A percentile compares a stretch with the other conserved stretches of the same genome.
These are phyloP conservation scores for Myotis daubentonii DNA, from an alignment of 2,797 vertebrate genomes.

Conservation along the genomic window DNA sequence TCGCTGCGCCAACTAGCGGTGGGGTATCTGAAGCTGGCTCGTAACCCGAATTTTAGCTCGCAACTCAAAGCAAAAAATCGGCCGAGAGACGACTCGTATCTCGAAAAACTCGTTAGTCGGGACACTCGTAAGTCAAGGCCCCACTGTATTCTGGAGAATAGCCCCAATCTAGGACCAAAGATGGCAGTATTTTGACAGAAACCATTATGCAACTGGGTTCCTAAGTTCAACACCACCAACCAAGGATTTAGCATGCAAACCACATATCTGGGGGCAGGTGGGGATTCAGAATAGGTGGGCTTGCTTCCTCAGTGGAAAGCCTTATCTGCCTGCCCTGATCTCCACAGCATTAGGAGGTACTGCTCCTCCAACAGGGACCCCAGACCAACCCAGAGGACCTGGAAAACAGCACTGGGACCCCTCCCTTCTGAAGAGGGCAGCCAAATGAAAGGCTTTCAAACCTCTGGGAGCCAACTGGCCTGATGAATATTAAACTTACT, in stretches of 20 bases:
- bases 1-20: too few relatives aligned
- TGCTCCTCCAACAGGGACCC: neutral
- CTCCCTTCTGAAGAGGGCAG: neutral
- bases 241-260: neutral
- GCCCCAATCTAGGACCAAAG: neutral
- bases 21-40: too few relatives aligned
- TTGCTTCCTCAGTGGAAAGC: neutral
- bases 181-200: neutral
- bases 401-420: neutral
- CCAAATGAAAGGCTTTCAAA: neutral
- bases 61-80: too few relatives aligned
- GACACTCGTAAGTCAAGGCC: too few relatives aligned
- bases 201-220: neutral
- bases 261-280: neutral
- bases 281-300: neutral
- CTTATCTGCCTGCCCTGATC: neutral
- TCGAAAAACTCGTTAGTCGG: too few relatives aligned
- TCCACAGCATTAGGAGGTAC: neutral
- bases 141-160: neutral
- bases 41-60: too few relatives aligned
- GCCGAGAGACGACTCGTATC: too few relatives aligned
- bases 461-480: neutral
- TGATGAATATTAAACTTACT: neutral
- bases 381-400: neutral
- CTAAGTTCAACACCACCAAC: neutral